Evolutionary conservation across 2,113 vertebrate species (phyloP).

Genomic region (Phaetusa simplex): DNA sequence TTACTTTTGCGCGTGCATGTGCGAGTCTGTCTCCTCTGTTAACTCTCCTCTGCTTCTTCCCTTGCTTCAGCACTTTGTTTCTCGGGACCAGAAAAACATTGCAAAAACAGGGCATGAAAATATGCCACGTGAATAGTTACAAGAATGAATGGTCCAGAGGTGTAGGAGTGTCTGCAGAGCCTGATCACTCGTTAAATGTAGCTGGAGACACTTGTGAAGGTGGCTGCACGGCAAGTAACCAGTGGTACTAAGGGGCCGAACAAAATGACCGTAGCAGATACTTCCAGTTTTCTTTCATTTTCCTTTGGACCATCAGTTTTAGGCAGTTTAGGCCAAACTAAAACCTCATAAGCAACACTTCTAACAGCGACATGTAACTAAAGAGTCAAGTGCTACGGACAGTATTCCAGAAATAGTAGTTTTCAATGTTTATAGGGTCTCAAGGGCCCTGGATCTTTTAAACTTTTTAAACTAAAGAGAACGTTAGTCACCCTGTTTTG

Average conservation of each 20-base stretch:
- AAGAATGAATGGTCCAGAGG: neutral
- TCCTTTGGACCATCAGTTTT: neutral
- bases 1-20: neutral
- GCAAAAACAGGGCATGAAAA: neutral
- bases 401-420: neutral
- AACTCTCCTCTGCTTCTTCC: neutral
- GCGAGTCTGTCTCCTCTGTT: neutral
- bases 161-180: neutral
- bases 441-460: neutral
- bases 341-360: neutral
- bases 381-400: neutral
- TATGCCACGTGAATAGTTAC: neutral
- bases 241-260: neutral
- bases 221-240: neutral
- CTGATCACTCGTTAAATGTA: neutral
- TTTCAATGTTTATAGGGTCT: neutral
- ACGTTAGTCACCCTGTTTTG: neutral
- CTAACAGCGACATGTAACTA: neutral
- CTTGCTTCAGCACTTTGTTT: neutral
- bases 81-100: neutral
- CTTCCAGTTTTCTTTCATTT: neutral
- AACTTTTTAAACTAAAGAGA: neutral
- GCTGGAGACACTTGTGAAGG: neutral
- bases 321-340: neutral
- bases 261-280: neutral